Evolutionary conservation across 1,140 invertebrate genomes (phyloP).

Genomic region (Drosophila ohnishii): DNA sequence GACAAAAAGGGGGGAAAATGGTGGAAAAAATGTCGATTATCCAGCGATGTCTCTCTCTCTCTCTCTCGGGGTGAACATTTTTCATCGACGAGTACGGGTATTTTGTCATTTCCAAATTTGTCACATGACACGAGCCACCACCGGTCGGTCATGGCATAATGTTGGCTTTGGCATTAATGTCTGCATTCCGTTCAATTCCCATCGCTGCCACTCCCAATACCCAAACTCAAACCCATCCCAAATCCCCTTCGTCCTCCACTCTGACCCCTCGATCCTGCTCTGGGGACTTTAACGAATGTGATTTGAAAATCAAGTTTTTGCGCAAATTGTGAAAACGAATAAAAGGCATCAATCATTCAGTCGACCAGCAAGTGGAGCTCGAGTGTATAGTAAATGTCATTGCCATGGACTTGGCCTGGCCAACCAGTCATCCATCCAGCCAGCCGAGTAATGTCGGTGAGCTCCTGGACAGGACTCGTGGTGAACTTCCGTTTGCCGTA

Average conservation of each 20-base stretch:
- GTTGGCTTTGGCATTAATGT: conserved; percentile 78
- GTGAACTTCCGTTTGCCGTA: conserved; percentile 48
- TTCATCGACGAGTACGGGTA: conserved; percentile 52
- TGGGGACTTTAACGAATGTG: conserved; percentile 68
- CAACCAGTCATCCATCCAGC: not conserved
- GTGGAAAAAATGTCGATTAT: conserved; percentile 74
- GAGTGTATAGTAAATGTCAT: conserved; percentile 80
- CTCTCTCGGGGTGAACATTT: conserved; percentile 40
- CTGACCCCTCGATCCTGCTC: conserved; percentile 6
- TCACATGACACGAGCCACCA: conserved; percentile 71
- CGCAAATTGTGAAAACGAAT: conserved; percentile 66
- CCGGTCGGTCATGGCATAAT: conserved; percentile 55
- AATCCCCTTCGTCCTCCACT: conserved; percentile 5
- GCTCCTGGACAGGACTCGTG: conserved; percentile 46
- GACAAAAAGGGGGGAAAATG: conserved; percentile 15
- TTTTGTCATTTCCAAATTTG: conserved; percentile 81
- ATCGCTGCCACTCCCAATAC: conserved; percentile 6
- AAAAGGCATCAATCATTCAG: conserved; percentile 80
- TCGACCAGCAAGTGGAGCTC: conserved; percentile 70
- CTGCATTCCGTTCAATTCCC: conserved; percentile 29
- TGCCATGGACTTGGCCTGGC: conserved; percentile 38
- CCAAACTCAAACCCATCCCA: conserved; percentile 7
- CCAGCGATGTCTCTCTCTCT: conserved; percentile 4
- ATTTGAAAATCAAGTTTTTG: conserved; percentile 73
- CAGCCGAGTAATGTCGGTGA: conserved; percentile 1